Base-by-base conservation (phyloP, 2,113 vertebrate species). In the Sterna hirundo region DNA sequence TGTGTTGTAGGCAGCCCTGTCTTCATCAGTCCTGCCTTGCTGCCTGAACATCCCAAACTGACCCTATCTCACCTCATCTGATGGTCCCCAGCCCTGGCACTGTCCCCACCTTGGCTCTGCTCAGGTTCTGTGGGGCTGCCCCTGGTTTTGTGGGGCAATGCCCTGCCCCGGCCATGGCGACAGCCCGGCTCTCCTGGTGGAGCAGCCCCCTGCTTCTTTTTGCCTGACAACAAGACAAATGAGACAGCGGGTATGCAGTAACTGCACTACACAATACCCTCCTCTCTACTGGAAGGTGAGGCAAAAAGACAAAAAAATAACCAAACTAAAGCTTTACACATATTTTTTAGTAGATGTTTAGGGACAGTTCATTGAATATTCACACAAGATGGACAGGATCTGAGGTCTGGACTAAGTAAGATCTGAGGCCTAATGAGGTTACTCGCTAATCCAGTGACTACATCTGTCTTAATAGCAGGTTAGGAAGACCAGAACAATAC, bases 251-350 rank as follows among this genome's bases (percentile, higher is more conserved):
- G 8, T 7, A 5, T 30, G 36, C 8, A 58, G 10, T 40, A 42
- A 69, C 15, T 38, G 8, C 3, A 25, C 10, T 46, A 34, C 20
- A 26, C 2, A 30, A 9, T 32, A 42, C 1, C 2, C 1, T 1
- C 1, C 5, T 34, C 23, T 25, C 0, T 20, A 9, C 14, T 15
- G 13, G 20, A 8, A 4, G 4, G 2, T 34, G 27, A 76, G 22
- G 32, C 19, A 18, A 62, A 80, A 57, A 71, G 23, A 66, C 13
- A 42, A 27, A 38, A 78, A 82, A 77, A 38, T 14, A 30, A 12
- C 10, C 54, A 61, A 66, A 36, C 2, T 7, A 36, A 32, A 40
- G 5, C 15, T 42, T 77, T 52, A 42, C 3, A 2, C 2, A 7
- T 27, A 20, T 4, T 29, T 87, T 61, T 85, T 12, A 83, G 14